These are phyloP conservation scores for Oxystoma pomonae DNA, from an alignment of 2,888 invertebrate genomes.

Conservation along the genomic window DNA sequence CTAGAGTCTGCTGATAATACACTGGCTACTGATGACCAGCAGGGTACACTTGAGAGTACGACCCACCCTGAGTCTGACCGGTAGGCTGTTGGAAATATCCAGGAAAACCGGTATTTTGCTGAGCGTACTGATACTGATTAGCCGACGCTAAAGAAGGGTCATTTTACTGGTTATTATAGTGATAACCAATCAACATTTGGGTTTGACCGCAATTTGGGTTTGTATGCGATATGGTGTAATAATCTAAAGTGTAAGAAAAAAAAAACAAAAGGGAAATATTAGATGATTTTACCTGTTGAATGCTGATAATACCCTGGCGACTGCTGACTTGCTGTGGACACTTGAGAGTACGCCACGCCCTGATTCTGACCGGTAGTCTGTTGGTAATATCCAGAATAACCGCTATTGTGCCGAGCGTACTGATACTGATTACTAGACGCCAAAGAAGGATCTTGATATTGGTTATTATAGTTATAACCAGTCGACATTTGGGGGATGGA, in stretches of 20 bases:
- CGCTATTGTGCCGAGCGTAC: not conserved
- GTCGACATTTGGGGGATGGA: not conserved
- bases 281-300: too few species aligned
- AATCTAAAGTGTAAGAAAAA: too few species aligned
- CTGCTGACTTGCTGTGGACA: not conserved
- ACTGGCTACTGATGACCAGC: not conserved
- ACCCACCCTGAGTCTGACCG: not conserved
- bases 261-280: too few species aligned
- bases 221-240: conserved; percentile 28
- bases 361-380: not conserved
- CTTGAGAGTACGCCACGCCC: not conserved
- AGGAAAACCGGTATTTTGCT: not conserved
- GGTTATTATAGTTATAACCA: not conserved
- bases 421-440: too few species aligned
- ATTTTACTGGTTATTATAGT: not conserved
- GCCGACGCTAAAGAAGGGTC: too few species aligned
- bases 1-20: not conserved
- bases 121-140: not conserved
- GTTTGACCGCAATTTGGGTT: conserved; percentile 21
- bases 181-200: not conserved
- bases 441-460: not conserved
- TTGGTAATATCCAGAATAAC: not conserved
- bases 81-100: not conserved
- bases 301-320: not conserved
- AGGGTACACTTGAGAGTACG: not conserved